Conservation (phyloP, 2,888 invertebrate genomes). For the Biston betularia region DNA sequence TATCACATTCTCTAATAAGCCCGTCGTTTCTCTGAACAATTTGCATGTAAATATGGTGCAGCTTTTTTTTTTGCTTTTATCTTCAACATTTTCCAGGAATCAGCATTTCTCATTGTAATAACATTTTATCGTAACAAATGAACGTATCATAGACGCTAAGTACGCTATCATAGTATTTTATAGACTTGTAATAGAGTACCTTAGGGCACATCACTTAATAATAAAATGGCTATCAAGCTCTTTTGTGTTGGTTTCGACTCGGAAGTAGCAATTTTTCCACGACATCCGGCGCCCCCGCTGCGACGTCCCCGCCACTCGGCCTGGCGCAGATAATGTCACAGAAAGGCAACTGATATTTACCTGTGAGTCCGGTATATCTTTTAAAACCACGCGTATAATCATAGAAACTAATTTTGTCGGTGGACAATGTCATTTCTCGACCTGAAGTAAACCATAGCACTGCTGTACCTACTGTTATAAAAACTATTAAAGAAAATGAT, state of each 20-base stretch:
- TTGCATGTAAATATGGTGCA: constrained; percentile 1
- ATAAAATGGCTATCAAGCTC: constrained; percentile 73
- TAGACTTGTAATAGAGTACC: constrained; percentile 36
- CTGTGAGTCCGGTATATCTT: constrained; percentile 1
- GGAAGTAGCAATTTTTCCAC: constrained; percentile 82
- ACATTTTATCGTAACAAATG: constrained; percentile 24
- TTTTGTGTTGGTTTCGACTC: constrained; percentile 70
- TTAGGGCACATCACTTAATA: constrained; percentile 73
- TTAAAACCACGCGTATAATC: not conserved
- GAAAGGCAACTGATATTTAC: constrained; percentile 28
- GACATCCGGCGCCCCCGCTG: constrained; percentile 76
- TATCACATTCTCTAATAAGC: not conserved
- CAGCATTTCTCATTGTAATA: constrained; percentile 10
- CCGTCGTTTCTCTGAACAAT: not conserved
- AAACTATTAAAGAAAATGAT: no score
- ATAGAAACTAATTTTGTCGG: not conserved
- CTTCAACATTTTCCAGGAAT: constrained; percentile 20
- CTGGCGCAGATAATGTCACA: constrained; percentile 35
- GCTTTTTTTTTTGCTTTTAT: constrained; percentile 5
- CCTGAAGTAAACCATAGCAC: no score
- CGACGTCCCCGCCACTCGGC: constrained; percentile 66
- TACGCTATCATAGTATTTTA: constrained; percentile 59
- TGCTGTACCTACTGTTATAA: no score
- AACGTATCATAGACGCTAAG: constrained; percentile 50
- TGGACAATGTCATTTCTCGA: not conserved